Percentiles rank a stretch among this genome's conserved stretches.
Conservation (phyloP, 2,888 invertebrate genomes). For the Conomelus anceps region DNA sequence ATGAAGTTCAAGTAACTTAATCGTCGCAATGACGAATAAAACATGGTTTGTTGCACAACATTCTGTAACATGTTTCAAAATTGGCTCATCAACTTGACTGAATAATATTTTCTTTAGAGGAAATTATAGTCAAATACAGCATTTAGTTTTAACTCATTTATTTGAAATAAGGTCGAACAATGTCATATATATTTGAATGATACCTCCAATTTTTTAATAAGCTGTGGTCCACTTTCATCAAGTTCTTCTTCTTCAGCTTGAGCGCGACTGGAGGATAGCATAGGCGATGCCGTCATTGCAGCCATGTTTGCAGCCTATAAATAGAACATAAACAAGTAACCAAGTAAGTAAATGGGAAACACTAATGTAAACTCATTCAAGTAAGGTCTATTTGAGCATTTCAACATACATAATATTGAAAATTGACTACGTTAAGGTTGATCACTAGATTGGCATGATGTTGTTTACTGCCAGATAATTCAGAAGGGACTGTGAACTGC, state of each 20-base stretch:
- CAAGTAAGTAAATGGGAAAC: background rate
- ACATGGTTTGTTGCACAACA: background rate
- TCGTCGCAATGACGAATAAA: background rate
- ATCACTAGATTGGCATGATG: no score
- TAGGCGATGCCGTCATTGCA: background rate
- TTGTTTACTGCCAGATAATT: no score
- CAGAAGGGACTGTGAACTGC: no score
- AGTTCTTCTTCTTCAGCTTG: conserved; percentile 47
- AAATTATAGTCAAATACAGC: no score
- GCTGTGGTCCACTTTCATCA: conserved; percentile 65
- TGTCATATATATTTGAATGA: conserved; percentile 38
- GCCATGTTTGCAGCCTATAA: background rate
- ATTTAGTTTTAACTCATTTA: no score
- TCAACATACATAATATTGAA: no score
- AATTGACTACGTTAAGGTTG: no score
- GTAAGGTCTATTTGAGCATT: no score
- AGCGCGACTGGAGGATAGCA: background rate
- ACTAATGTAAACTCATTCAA: background rate
- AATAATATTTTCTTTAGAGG: no score
- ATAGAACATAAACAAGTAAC: background rate
- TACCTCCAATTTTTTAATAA: conserved; percentile 67
- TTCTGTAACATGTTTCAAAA: background rate
- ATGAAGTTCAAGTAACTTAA: background rate
- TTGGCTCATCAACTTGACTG: background rate
- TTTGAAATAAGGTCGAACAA: no score